phyloP scores from a whole-genome alignment of 2,113 vertebrate genomes.

The Corvus moneduloides region DNA sequence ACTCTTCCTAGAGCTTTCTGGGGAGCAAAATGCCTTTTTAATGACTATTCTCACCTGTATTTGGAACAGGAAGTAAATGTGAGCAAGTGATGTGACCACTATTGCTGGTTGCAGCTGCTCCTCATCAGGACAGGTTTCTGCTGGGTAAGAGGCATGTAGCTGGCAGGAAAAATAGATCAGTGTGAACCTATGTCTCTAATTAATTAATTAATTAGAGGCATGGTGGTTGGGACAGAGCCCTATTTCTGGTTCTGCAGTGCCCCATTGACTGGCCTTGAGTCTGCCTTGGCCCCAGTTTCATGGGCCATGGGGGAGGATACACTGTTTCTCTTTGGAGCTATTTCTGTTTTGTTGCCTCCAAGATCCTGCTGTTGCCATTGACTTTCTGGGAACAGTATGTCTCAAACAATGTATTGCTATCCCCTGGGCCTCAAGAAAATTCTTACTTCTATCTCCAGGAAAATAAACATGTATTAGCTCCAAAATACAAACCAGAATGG shows the following conservation, averaged over 20 bases:
- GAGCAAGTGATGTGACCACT: background rate
- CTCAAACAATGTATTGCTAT: conserved; percentile 12
- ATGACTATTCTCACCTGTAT: background rate
- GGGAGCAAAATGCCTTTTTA: background rate
- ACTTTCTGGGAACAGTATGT: conserved; percentile 33
- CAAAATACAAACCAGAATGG: background rate
- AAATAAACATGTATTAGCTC: background rate
- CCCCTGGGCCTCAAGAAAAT: background rate
- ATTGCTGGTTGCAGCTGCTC: background rate
- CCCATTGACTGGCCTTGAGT: background rate
- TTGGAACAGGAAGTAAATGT: background rate
- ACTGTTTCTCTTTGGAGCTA: background rate
- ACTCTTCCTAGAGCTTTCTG: background rate
- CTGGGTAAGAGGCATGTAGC: rapidly evolving
- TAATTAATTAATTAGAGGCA: background rate
- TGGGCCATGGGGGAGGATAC: background rate
- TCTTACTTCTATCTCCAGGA: conserved; percentile 44
- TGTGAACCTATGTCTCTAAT: background rate
- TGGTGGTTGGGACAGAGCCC: background rate
- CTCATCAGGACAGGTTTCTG: background rate
- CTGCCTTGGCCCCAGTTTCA: background rate
- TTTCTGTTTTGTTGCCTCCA: conserved; percentile 13
- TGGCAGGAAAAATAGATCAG: background rate
- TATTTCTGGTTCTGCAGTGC: background rate
- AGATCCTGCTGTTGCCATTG: background rate